A percentile compares a stretch with the other conserved stretches of the same genome.
Conservation (phyloP, 37 sponge, comb jelly and placozoan species). For the Beroe ovata region DNA sequence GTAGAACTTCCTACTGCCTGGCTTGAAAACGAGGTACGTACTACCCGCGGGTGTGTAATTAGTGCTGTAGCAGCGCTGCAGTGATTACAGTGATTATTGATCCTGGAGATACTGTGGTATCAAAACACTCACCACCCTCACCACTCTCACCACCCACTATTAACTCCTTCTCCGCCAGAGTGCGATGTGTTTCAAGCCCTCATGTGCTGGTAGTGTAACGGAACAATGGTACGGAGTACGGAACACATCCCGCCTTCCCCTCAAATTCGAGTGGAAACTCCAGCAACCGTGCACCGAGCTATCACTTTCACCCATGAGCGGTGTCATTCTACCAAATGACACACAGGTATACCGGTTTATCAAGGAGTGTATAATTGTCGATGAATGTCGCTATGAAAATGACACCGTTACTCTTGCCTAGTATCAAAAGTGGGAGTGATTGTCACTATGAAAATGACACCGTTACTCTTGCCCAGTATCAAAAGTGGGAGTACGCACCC, state of each 20-base stretch:
- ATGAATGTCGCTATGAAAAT: too few relatives aligned
- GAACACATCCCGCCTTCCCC: conserved; percentile 74
- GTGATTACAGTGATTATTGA: too few relatives aligned
- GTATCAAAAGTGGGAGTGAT: too few relatives aligned
- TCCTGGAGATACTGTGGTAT: too few relatives aligned
- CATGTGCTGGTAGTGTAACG: conserved; percentile 73
- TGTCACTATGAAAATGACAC: too few relatives aligned
- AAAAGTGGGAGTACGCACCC: conserved; percentile 34
- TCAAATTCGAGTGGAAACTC: conserved; percentile 62
- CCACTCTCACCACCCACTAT: background rate
- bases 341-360: too few relatives aligned
- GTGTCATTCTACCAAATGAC: conserved; percentile 73
- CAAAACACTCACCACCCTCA: too few relatives aligned
- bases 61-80: too few relatives aligned
- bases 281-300: background rate
- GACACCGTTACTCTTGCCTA: background rate
- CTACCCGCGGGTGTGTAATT: too few relatives aligned
- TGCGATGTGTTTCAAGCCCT: conserved; percentile 79
- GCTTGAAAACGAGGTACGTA: conserved; percentile 78
- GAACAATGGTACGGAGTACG: conserved; percentile 59
- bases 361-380: too few relatives aligned
- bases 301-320: conserved; percentile 64
- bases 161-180: conserved; percentile 62
- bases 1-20: conserved; percentile 71
- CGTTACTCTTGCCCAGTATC: conserved; percentile 10